Evolutionary conservation across 2,797 vertebrate genomes (phyloP).

Genomic region (Chelonia mydas): DNA sequence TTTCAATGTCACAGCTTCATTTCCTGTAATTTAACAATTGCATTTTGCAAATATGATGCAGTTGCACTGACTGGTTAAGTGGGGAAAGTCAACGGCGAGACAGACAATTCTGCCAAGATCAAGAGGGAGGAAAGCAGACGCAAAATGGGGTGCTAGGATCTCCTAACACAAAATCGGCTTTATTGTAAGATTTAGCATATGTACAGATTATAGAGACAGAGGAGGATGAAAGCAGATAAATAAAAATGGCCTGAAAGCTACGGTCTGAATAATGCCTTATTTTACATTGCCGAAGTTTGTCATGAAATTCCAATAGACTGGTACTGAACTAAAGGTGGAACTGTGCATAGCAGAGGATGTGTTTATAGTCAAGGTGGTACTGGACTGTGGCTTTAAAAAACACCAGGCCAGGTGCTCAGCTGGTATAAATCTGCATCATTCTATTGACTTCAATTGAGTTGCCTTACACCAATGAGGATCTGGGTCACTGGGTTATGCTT

Average conservation of each 20-base stretch:
- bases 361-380: not conserved
- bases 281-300: not conserved
- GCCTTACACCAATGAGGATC: not conserved
- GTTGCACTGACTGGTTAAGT: not conserved
- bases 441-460: not conserved
- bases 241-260: rapidly evolving
- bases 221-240: not conserved
- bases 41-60: not conserved
- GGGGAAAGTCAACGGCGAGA: not conserved
- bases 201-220: not conserved
- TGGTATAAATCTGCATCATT: not conserved
- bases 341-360: not conserved
- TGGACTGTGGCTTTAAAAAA: not conserved
- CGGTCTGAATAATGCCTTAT: rapidly evolving
- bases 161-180: not conserved
- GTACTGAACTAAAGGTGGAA: not conserved
- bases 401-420: not conserved
- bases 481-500: not conserved
- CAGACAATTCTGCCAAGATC: not conserved
- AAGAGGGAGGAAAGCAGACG: not conserved
- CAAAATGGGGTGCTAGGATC: not conserved
- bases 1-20: not conserved
- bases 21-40: not conserved
- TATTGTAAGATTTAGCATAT: conserved; percentile 54
- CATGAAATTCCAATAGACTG: rapidly evolving